Base-by-base conservation (phyloP, 2,113 vertebrate species). In the Pterocles gutturalis region DNA sequence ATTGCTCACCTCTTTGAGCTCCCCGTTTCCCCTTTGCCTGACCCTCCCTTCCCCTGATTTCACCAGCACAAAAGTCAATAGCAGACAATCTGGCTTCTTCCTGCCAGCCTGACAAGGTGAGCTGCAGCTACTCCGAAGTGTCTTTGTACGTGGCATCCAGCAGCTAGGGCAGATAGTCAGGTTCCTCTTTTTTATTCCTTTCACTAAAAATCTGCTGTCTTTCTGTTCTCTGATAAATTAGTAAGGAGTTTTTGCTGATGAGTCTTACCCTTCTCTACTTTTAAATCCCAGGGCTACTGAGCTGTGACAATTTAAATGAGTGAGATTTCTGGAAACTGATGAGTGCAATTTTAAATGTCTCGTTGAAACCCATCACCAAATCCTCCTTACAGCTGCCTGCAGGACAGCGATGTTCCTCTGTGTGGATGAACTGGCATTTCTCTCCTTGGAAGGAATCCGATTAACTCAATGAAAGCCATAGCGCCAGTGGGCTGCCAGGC, bases 271-370 rank as follows among this genome's bases (percentile, higher is more conserved):
- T 96, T 96, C 94, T 81, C 83, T 90, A 53, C 49, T 82, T 82
- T 96, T 96, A 97, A 97, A 97, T 97, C 95, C 89, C 95, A 90
- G 65, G 79, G 87, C 86, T 97, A 90, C 81, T 94, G 96, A 97
- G 83, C 93, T 96, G 94, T 97, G 93, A 97, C 97, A 97, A 96
- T 97, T 94, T 97, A 97, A 98, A 98, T 97, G 93, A 98, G n/a
- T 73, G 91, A 97, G 95, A 97, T 97, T 97, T 98, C 85, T 72
- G 87, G 95, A 97, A 98, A 97, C 86, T 92, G 96, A 98, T 98
- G 97, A 98, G 95, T 71, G 93, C 91, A 90, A 95, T 94, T 98
- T 97, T 96, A 93, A 98, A 92, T 79, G 90, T 96, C 94, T 97
- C 54, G 41, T 53, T 76, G 93, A 96, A 95, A 92, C 77, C 78